Evolutionary conservation across 2,797 vertebrate species (phyloP), one percentile per base, ranked within the genome.

Genomic region (Hemitrygon akajei): DNA sequence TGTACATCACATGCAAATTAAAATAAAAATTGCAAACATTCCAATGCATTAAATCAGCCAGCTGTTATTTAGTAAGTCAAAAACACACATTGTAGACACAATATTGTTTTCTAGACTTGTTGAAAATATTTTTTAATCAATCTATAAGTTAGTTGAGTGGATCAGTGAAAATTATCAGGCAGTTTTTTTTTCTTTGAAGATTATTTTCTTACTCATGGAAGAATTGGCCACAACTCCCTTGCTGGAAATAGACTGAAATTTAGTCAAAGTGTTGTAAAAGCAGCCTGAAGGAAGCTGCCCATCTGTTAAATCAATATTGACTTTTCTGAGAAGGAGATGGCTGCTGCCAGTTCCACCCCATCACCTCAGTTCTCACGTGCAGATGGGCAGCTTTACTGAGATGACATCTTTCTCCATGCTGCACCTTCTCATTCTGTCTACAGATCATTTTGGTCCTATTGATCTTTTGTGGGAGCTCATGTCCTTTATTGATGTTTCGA

Each of bases 301-400:
- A 73, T 91, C 89, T 91, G 89, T 66, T 91, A n/a, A 91, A 69
- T 71, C 63, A 91, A 40, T 91, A 12, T 91, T 91, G 37, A 71
- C 20, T 73, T 91, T 73, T 30, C 34, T 73, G 63, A 60, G 66
- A 40, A 73, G 66, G n/a, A 73, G 34, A 12, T 69, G 34, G 37
- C n/a, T 91, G 34, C 66, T 91, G 22, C 7, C 34, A 14, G 66
- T 40, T 91, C 89, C 89, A 91, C 34, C 89, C 82, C 87, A 37
- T 10, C 60, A 91, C 25, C n/a, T 91, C 87, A 91, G 18, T 91
- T 40, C 71, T 91, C 34, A 69, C 69, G 27, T 40, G 69, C 20
- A 73, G 89, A 73, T 91, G 71, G 63, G 69, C 11, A 73, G 66
- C 89, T 91, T 91, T 22, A 20, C 3, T 69, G 89, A 34, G 56